Conservation (phyloP, 2,888 invertebrate species). For the Nineta flava region DNA sequence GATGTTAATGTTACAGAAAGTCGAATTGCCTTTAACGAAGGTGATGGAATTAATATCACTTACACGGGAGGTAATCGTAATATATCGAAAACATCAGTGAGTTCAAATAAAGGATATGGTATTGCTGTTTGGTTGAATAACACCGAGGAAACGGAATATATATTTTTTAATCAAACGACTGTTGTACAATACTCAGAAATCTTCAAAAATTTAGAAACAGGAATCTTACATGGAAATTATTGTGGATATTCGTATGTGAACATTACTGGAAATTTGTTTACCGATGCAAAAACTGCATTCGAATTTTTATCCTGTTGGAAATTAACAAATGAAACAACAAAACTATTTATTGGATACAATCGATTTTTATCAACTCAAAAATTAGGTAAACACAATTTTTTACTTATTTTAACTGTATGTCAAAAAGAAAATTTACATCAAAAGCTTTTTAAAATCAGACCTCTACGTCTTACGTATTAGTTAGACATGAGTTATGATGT, state of each 20-base stretch:
- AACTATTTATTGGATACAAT: slow-evolving; percentile 75
- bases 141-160: slow-evolving; percentile 58
- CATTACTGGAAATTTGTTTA: slow-evolving; percentile 83
- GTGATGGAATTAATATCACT: slow-evolving; percentile 91
- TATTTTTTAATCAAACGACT: slow-evolving; percentile 70
- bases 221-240: slow-evolving; percentile 84
- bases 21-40: slow-evolving; percentile 75
- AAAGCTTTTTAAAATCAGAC: too few species aligned
- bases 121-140: slow-evolving; percentile 82
- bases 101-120: slow-evolving; percentile 79
- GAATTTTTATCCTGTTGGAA: slow-evolving; percentile 75
- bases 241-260: slow-evolving; percentile 76
- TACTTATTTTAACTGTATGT: too few species aligned
- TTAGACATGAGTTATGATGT: too few species aligned
- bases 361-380: slow-evolving; percentile 54
- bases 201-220: slow-evolving; percentile 72
- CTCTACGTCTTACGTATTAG: too few species aligned
- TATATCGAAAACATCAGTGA: slow-evolving; percentile 70
- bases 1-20: slow-evolving; percentile 89
- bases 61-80: slow-evolving; percentile 89
- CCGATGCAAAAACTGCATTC: slow-evolving; percentile 62
- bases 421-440: too few species aligned
- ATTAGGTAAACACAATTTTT: background rate
- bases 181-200: slow-evolving; percentile 77
- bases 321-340: slow-evolving; percentile 31